Conservation (phyloP, 2,113 vertebrate species). For the Perca schrenkii region DNA sequence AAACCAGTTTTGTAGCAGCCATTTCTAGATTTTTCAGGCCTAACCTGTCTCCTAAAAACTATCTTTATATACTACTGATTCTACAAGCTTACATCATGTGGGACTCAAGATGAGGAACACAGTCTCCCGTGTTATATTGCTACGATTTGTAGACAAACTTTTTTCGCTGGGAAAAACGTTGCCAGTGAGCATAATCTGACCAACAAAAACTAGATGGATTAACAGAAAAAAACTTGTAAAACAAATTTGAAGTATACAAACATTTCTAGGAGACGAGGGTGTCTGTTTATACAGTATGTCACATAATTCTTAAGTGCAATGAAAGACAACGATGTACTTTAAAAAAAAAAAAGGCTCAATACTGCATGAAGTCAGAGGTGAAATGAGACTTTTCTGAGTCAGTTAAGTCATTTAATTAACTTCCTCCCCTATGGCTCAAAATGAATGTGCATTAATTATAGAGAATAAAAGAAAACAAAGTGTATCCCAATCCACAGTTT, state of each 20-base stretch:
- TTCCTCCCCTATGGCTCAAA: neutral
- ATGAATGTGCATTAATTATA: neutral
- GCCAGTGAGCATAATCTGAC: neutral
- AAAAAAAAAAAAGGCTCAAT: too few species aligned
- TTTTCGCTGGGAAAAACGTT: neutral
- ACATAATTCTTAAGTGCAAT: neutral
- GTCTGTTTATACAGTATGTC: neutral
- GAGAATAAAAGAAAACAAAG: neutral
- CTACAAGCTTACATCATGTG: too few species aligned
- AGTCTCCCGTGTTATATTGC: neutral
- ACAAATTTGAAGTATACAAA: neutral
- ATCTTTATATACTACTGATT: too few species aligned
- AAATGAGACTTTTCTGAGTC: conserved; percentile 35
- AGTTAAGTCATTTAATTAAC: conserved; percentile 28
- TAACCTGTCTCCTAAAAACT: too few species aligned
- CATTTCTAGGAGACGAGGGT: neutral
- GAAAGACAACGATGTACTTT: neutral
- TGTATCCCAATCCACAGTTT: neutral
- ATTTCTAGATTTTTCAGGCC: neutral
- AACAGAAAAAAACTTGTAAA: neutral
- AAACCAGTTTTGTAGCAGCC: neutral
- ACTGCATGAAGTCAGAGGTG: conserved; percentile 7
- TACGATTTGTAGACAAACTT: neutral
- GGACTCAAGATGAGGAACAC: neutral
- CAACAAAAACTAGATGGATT: neutral